Evolutionary conservation across 1,140 invertebrate genomes (phyloP), one percentile per base, ranked within the genome.

Genomic region (Pararge aegeria): DNA sequence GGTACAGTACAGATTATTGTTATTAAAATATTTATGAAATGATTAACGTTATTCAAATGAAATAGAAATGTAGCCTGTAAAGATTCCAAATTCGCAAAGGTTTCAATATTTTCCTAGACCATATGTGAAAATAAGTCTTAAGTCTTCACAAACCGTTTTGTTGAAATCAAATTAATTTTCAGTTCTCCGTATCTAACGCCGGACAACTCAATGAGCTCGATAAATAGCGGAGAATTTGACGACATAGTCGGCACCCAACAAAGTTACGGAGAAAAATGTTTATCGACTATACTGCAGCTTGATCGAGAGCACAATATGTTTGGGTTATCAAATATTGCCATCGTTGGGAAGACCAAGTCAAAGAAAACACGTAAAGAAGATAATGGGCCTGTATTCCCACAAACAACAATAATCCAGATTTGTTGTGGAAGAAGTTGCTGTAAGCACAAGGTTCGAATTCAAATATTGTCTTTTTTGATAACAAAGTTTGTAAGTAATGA

Each of bases 251-350:
- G 57, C 5, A 34, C 24, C 54, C 42, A 52, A 5, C 18, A 55
- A 5, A 80, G 63, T 59, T 70, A 70, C n/a, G 69, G 71, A 6
- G 80, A 86, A 38, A 84, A 76, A 65, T 81, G 72, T 16, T 54
- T 89, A 13, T 87, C 82, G 6, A 89, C 86, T 1, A 83, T 89
- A 55, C 66, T 89, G 0, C 69, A 64, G 7, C 50, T 89, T 20
- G 81, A 88, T 56, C 75, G 69, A 64, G 83, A 86, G 48, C 80
- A 88, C 20, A 88, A 84, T 15, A 66, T 88, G 72, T 87, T 85
- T 60, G 83, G 85, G 5, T 13, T 87, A 44, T 83, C 84, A 1
- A 85, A 82, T 55, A 84, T 85, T 29, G 66, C 80, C 7, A 83
- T 85, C 0, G 70, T 78, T 44, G 73, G 69, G 27, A 55, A 73